Conservation (phyloP, 2,113 vertebrate species). For the Podarcis muralis region DNA sequence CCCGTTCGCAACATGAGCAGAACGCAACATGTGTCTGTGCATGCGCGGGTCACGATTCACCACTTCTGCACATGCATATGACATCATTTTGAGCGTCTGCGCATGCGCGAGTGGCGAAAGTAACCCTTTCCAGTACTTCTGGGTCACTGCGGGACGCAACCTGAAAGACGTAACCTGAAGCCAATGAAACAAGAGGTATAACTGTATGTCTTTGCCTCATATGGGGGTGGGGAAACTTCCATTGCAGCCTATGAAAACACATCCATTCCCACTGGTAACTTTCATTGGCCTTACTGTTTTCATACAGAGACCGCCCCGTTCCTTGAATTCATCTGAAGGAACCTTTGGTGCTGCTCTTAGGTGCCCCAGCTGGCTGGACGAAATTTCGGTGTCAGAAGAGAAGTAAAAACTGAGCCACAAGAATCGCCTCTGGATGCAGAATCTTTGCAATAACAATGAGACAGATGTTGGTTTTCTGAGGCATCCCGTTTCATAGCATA, state of each 20-base stretch:
- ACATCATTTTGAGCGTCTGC: no score
- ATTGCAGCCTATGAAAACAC: no score
- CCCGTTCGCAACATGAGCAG: no score
- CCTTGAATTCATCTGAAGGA: neutral
- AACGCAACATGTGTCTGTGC: no score
- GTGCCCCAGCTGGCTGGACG: neutral
- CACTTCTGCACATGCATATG: rapidly evolving
- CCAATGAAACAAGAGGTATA: no score
- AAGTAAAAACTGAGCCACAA: conserved; percentile 17
- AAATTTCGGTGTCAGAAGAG: conserved; percentile 37
- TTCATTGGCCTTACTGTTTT: neutral
- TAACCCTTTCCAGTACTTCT: no score
- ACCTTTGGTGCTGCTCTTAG: neutral
- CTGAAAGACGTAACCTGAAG: no score
- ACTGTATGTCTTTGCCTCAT: neutral
- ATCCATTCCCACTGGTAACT: neutral
- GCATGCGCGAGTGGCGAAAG: no score
- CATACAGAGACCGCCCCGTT: neutral
- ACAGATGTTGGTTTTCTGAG: neutral
- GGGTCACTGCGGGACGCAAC: no score
- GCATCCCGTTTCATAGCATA: conserved; percentile 18
- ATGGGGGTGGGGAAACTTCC: neutral
- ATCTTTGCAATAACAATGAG: conserved; percentile 25
- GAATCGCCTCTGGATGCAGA: conserved; percentile 8
- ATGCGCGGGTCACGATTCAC: no score